Base-by-base conservation (phyloP, 2,113 vertebrate species). In the Nyctibius bracteatus region DNA sequence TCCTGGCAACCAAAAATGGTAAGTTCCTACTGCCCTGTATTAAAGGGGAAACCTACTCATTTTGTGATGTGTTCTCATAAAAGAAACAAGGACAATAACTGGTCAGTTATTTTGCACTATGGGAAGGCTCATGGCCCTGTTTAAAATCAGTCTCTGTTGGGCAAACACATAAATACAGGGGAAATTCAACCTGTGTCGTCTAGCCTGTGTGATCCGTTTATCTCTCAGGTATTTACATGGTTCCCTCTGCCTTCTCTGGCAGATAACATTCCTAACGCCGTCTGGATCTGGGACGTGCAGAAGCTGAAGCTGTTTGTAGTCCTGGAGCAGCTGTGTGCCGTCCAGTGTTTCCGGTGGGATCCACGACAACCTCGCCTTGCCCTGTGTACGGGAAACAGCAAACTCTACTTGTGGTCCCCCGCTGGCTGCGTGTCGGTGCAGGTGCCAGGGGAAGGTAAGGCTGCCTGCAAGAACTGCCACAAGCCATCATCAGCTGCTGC, bases 251-350 rank as follows among this genome's bases (percentile, higher is more conserved):
- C 24, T n/a, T 57, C 49, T 55, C 37, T 63, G 24, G 6, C 90
- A 99, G 99, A 99, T 97, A 99, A 98, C 85, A 97, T 99, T 95
- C 98, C 99, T 33, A 98, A 96, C 1, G 97, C 97, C 1, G 92
- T 99, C 31, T 99, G 99, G 99, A 97, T 99, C 93, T 99, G 99
- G 99, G 99, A 99, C 93, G 91, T 99, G 43, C 98, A 98, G 73
- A 99, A 97, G 97, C 97, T 99, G 98, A 97, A 97, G 25, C 98
- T 98, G 55, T 97, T 94, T 3, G 99, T 98, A 12, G 98, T 99
- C 47, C 77, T 99, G 8, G 99, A 99, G 95, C 99, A 99, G 94
- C 98, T 98, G 28, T 95, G 97, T 16, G 86, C 98, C 0, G 96
- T 99, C 81, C 99, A 99, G 14, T 94, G 94, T 22, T 99, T 99